Base-by-base conservation (phyloP, 2,888 invertebrate genomes). In the Lochmaea crataegi region DNA sequence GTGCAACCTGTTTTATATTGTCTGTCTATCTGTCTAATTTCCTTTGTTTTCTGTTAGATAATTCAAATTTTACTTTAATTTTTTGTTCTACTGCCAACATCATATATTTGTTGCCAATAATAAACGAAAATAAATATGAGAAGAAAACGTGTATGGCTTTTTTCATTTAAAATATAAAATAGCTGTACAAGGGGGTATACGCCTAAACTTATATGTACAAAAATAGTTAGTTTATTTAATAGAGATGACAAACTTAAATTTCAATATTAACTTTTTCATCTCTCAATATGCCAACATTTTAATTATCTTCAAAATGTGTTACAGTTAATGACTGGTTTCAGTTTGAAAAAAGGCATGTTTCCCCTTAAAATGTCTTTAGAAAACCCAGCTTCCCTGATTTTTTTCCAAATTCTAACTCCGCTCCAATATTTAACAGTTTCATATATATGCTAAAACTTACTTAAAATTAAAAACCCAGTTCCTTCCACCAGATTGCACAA, bases 401-500 rank as follows among this genome's bases (percentile, higher is more conserved):
- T 74, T 79, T 82, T 84, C 84, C 82, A 82, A 83, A 84, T 84
- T 85, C 84, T 85, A 84, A 84, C 84, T 76, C 80, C 83, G 84
- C 81, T 82, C 85, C 85, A 74, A 72, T 78, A 74, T 77, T 79
- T 76, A 77, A 80, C 73, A 75, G 61, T 76, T 77, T 63, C 71
- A 67, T 68, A 76, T 32, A 32, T 80, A 79, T 74, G 77, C 80
- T 82, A 82, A 75, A 77, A 81, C 42, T 82, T 80, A 81, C 75
- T 77, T 78, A 76, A 77, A 66, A 66, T 70, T 63, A 71, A 78
- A 79, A 79, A 81, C 83, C 83, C 81, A 82, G 80, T 79, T 83
- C 82, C 83, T 78, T 82, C 81, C 83, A 92, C 91, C 91, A 90
- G 92, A 93, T 93, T 93, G 93, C 93, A 93, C 93, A 93, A 92